Conservation (phyloP, 1,140 invertebrate species). For the Cydia pomonella region DNA sequence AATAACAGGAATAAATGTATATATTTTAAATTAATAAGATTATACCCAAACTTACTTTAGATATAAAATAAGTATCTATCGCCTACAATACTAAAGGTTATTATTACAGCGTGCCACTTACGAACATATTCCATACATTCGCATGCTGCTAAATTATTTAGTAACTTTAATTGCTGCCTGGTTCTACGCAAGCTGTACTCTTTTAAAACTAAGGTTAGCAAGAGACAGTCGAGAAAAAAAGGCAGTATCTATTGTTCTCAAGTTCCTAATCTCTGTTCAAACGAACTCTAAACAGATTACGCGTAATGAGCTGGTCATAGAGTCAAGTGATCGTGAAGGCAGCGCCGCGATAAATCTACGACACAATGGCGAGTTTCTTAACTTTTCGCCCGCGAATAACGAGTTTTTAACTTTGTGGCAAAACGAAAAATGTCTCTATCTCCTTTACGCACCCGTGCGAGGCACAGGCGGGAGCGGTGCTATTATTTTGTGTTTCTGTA, state of each 20-base stretch:
- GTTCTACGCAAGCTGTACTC: too few relatives aligned
- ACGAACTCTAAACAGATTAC: conserved; percentile 27
- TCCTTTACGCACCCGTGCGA: conserved; percentile 44
- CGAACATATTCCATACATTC: too few relatives aligned
- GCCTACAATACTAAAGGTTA: too few relatives aligned
- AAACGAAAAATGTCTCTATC: conserved; percentile 77
- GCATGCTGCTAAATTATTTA: too few relatives aligned
- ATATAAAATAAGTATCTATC: too few relatives aligned
- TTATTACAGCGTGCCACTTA: too few relatives aligned
- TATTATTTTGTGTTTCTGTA: background rate
- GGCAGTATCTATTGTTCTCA: background rate
- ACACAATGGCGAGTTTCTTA: conserved; percentile 68
- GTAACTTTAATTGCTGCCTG: too few relatives aligned
- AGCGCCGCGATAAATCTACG: conserved; percentile 62
- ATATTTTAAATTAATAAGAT: too few relatives aligned
- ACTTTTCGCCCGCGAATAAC: conserved; percentile 75
- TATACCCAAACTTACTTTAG: too few relatives aligned
- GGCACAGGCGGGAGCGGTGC: conserved; percentile 33
- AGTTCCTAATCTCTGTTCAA: conserved; percentile 13
- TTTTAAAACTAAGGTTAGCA: too few relatives aligned
- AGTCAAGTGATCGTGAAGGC: conserved; percentile 34
- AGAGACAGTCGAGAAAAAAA: background rate
- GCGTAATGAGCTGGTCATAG: conserved; percentile 27
- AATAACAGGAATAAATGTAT: too few relatives aligned
- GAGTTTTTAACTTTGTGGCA: conserved; percentile 80